Base-by-base conservation (phyloP, 2,888 invertebrate species). In the Tipula confusa region DNA sequence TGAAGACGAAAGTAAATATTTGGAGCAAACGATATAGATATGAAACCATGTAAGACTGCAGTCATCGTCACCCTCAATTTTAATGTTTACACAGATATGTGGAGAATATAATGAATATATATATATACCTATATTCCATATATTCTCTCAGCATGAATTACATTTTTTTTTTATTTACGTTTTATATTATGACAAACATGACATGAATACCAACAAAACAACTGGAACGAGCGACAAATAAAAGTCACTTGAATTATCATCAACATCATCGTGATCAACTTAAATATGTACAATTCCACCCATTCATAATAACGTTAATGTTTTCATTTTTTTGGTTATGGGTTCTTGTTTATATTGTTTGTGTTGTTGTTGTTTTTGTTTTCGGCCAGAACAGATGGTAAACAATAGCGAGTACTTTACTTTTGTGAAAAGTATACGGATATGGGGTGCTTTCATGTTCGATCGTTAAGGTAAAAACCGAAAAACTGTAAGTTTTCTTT, bases 171-270 rank as follows among this genome's bases (percentile, higher is more conserved):
- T 15, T 43, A 64, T 64, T 64, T 64, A 24, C 64, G 64, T 64
- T 64, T 64, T 1, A 64, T 64, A 64, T 64, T 64, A 64, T 64
- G 64, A 64, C 64, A 64, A 64, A 64, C 64, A 64, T 64, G 64
- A 64, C 64, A 64, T 64, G 64, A 64, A 64, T 64, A 64, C 64
- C 64, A 64, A 64, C 64, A 64, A 64, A 43, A 43, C 43, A 43
- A 15, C 36, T 9, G 36, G 36, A 36, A 36, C 9, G 36, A 36
- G 15, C 43, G n/a, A 43, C 64, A 64, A 64, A 64, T 64, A 64
- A 64, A 64, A 64, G 64, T 64, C 64, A 64, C 64, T 64, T 64
- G 64, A 64, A 64, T 64, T 64, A 64, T 64, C 64, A 64, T 64
- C 64, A 24, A 64, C 64, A 64, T 24, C 64, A 64, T 64, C 64